Evolutionary conservation across 2,113 vertebrate genomes (phyloP).

Genomic region (Pteruthius melanotis): DNA sequence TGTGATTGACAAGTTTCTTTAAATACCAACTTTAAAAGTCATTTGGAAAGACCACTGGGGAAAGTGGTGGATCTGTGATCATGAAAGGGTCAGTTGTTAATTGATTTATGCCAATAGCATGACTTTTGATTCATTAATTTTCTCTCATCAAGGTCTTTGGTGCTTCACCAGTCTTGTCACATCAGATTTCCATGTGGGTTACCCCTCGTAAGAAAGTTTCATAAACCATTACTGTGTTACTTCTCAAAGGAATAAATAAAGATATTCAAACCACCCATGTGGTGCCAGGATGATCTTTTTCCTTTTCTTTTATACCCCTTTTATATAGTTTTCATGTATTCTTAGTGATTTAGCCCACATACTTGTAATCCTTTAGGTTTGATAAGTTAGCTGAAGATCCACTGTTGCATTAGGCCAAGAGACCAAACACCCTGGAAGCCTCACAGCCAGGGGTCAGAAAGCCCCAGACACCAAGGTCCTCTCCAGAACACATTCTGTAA

Average conservation of each 20-base stretch:
- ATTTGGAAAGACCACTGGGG: neutral
- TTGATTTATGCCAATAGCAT: neutral
- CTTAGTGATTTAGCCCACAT: too few species aligned
- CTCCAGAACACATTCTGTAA: too few species aligned
- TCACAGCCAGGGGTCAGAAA: too few species aligned
- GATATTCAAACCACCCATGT: neutral
- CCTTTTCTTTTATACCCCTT: too few species aligned
- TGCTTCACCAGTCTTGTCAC: neutral
- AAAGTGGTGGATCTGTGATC: neutral
- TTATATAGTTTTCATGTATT: too few species aligned
- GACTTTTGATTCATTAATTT: neutral
- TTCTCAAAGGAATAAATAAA: neutral
- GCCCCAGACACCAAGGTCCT: too few species aligned
- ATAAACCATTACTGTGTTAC: neutral
- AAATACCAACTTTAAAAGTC: neutral
- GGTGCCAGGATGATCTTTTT: too few species aligned
- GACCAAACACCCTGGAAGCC: too few species aligned
- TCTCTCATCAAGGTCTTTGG: neutral
- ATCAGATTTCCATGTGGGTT: neutral
- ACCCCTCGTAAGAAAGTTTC: neutral
- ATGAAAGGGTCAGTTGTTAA: neutral
- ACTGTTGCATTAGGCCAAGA: too few species aligned
- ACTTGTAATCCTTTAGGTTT: too few species aligned
- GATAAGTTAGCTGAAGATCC: too few species aligned
- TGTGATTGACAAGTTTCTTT: neutral